Evolutionary conservation across 2,797 vertebrate species (phyloP), one percentile per base, ranked within the genome.

Genomic region (Liasis olivaceus): DNA sequence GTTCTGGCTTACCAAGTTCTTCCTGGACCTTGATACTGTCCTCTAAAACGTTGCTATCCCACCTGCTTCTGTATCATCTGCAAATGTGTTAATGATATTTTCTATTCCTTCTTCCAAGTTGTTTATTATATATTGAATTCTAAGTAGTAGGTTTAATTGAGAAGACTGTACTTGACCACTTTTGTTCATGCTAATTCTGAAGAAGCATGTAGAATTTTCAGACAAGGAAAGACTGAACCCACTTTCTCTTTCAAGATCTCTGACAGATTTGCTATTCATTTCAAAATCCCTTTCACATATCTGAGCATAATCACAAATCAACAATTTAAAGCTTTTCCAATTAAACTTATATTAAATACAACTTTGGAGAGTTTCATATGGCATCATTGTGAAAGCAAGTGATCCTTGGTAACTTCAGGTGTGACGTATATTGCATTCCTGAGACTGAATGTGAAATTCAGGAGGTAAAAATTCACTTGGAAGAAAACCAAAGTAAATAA

Each of bases 321-420:
- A 95, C 90, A 89, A 89, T 96, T 96, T 93, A 91, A 89, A 90
- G 93, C 90, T 93, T 91, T 96, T 94, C 91, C 94, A 85, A 60
- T 93, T 91, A 87, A 94, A 96, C 91, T 42, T 0, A 0, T 56
- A 64, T 95, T 91, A 94, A 96, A 96, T 84, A 96, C 95, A 96
- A 91, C 94, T 94, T 96, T 96, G 95, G 87, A 93, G 94, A 96
- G 93, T 36, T 95, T 96, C 93, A 85, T 88, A 62, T 95, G 95
- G 92, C 87, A 95, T 94, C 31, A 87, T 89, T 56, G 42, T 84
- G 51, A 94, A 95, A 72, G 24, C 26, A 94, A 94, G 93, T 93
- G 93, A 91, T 90, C 89, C 54, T 87, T 84, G 77, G 31, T 54
- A 2, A 7, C 47, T 93, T 95, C 2, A 58, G 59, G 26, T 93